phyloP scores from a whole-genome alignment of 64 coral and sea anemone species.

The Stichodactyla mertensii region DNA sequence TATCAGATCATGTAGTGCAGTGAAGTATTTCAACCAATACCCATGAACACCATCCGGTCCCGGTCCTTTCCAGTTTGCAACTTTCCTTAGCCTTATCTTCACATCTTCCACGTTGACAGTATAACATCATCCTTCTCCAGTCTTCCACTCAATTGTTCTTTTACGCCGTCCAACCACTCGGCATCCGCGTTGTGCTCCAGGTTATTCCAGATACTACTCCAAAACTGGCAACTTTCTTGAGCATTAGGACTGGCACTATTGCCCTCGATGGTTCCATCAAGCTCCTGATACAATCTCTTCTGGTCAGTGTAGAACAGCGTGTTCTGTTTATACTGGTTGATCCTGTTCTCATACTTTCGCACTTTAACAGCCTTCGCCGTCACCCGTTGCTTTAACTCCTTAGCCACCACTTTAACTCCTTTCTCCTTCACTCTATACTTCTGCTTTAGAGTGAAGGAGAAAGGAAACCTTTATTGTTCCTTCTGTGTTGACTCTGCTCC shows the following conservation, averaged over 20 bases:
- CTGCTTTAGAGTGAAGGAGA: too few relatives aligned
- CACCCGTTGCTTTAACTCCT: neutral
- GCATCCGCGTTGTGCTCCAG: constrained; percentile 21
- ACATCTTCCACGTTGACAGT: too few relatives aligned
- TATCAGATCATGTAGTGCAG: neutral
- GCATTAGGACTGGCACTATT: constrained; percentile 5
- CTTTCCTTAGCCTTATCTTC: too few relatives aligned
- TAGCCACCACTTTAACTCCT: neutral
- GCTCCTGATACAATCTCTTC: constrained; percentile 18
- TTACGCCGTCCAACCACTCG: neutral
- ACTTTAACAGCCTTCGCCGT: neutral
- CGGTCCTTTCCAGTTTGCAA: too few relatives aligned
- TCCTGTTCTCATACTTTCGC: too few relatives aligned
- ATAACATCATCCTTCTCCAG: neutral
- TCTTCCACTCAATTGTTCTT: too few relatives aligned
- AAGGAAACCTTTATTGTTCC: neutral
- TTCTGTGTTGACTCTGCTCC: constrained; percentile 1
- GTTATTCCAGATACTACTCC: constrained; percentile 8
- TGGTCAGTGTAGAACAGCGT: constrained; percentile 14
- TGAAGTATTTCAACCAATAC: constrained; percentile 53
- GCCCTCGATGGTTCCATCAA: neutral
- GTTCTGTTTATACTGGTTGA: too few relatives aligned
- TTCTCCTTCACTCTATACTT: constrained; percentile 30
- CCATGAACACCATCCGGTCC: constrained; percentile 32
- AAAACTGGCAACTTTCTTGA: neutral